Evolutionary conservation across 2,113 vertebrate genomes (phyloP).

Genomic region (Pluvianellus socialis): DNA sequence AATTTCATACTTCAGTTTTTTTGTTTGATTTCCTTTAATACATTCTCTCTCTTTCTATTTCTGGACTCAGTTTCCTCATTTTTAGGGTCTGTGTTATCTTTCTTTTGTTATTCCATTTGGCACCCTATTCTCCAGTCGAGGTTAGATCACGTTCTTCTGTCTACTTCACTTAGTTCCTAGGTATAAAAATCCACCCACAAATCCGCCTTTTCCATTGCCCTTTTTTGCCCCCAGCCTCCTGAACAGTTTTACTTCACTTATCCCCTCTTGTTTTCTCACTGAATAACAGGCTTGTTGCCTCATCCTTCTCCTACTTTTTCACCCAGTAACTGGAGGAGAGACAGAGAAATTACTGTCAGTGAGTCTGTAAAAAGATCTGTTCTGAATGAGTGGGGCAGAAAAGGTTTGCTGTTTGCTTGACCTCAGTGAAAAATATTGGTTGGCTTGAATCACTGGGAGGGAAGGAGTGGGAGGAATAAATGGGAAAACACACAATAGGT

Average conservation of each 20-base stretch:
- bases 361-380: background rate
- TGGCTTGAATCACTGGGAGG: background rate
- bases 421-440: background rate
- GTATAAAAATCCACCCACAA: background rate
- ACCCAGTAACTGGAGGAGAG: background rate
- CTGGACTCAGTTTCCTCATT: background rate
- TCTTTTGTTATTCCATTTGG: background rate
- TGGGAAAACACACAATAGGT: background rate
- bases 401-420: background rate
- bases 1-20: background rate
- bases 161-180: background rate
- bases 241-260: background rate
- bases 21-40: background rate
- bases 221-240: background rate
- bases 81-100: background rate
- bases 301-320: background rate
- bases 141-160: background rate
- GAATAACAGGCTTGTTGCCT: background rate
- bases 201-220: background rate
- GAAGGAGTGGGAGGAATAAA: background rate
- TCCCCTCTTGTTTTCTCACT: background rate
- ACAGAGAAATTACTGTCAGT: background rate
- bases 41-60: background rate
- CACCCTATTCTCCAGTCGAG: background rate
- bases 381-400: background rate